Percentiles rank a stretch among this genome's conserved stretches.
These are phyloP conservation scores for Uromys caudimaculatus DNA, from an alignment of 2,797 vertebrate genomes.

Conservation along the genomic window DNA sequence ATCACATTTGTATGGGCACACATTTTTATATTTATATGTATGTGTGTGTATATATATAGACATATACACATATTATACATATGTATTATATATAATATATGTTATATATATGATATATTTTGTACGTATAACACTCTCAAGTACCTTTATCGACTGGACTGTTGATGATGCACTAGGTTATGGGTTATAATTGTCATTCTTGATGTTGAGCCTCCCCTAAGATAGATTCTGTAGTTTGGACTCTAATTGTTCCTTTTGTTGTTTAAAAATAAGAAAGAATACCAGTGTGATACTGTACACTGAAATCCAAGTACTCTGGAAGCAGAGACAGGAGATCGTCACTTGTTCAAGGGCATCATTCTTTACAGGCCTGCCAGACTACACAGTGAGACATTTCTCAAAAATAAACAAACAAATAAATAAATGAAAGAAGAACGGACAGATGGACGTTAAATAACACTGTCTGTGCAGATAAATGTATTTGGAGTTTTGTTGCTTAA, in stretches of 20 bases:
- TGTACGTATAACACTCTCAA: not conserved
- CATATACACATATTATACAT: not conserved
- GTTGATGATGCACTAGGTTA: not conserved
- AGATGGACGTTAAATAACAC: not conserved
- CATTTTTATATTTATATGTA: no score
- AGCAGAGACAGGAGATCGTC: not conserved
- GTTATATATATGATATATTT: not conserved
- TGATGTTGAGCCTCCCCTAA: constrained; percentile 8
- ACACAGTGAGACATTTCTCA: not conserved
- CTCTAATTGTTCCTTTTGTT: not conserved
- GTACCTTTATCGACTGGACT: not conserved
- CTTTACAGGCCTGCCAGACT: not conserved
- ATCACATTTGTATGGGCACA: not conserved
- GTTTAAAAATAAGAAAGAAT: not conserved
- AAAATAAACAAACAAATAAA: not conserved
- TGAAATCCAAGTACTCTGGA: not conserved
- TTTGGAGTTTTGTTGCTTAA: not conserved
- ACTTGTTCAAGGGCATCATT: not conserved
- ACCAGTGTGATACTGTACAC: not conserved
- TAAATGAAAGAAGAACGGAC: not conserved
- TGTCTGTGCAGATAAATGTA: not conserved
- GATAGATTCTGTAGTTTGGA: constrained; percentile 20
- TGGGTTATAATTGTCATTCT: not conserved
- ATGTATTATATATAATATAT: not conserved
- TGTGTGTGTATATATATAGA: no score